A percentile compares a stretch with the other conserved stretches of the same genome.
These are phyloP conservation scores for Stomatorhinus ivindoensis DNA, from an alignment of 2,113 vertebrate genomes.

Conservation along the genomic window DNA sequence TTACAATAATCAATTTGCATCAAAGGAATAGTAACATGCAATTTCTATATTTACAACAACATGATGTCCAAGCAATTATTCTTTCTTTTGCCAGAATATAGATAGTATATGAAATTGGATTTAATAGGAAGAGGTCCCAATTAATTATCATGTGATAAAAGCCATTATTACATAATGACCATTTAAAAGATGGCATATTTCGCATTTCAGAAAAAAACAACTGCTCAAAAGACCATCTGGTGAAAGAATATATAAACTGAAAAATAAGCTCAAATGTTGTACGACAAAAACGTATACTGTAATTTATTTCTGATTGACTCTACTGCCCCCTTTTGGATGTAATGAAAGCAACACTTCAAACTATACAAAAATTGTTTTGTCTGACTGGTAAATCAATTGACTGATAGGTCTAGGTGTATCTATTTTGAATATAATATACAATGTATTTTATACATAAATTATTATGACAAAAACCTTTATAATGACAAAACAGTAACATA, in stretches of 20 bases:
- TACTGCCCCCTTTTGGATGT: slow-evolving; percentile 18
- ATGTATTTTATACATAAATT: neutral
- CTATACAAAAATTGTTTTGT: neutral
- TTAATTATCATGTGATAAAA: neutral
- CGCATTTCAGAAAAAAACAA: neutral
- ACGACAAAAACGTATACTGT: neutral
- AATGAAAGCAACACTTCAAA: neutral
- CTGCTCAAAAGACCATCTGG: neutral
- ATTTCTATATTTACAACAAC: neutral
- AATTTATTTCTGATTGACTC: slow-evolving; percentile 8
- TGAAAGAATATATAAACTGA: neutral
- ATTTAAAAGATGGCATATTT: neutral
- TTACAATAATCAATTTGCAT: neutral
- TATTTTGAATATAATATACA: neutral
- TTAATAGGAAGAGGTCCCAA: neutral
- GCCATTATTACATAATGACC: neutral
- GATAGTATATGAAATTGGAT: neutral
- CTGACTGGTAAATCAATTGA: neutral
- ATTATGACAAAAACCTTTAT: neutral
- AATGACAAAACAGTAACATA: neutral
- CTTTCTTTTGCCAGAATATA: neutral
- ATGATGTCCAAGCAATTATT: neutral
- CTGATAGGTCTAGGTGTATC: neutral
- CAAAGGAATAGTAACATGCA: neutral
- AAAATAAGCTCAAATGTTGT: neutral